A percentile compares a stretch with the other conserved stretches of the same genome.
Evolutionary conservation across 2,113 vertebrate genomes (phyloP).

Genomic region (Microcebus ravelobensis): DNA sequence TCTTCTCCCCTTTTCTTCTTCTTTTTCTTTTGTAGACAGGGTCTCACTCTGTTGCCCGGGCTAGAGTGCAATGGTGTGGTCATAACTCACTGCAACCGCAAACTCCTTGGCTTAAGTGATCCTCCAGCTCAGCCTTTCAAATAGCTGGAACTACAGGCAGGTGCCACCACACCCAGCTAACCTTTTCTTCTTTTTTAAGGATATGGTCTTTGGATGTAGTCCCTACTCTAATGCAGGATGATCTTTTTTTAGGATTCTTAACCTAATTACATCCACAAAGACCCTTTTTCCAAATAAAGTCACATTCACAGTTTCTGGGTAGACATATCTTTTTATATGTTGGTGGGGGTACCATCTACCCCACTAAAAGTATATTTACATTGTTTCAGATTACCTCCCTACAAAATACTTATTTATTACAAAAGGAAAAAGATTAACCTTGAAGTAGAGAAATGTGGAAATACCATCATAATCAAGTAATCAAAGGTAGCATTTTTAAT

Average conservation of each 20-base stretch:
- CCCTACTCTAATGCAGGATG: conserved; percentile 48
- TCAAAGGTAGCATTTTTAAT: background rate
- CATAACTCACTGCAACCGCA: no score
- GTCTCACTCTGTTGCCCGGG: no score
- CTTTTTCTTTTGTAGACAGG: no score
- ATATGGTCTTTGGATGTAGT: conserved; percentile 35
- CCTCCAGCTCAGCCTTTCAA: no score
- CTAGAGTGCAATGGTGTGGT: no score
- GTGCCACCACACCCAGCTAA: no score
- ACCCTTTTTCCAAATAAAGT: conserved; percentile 35
- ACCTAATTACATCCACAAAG: conserved; percentile 48
- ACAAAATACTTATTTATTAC: background rate
- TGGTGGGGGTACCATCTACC: background rate
- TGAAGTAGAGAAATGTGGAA: background rate
- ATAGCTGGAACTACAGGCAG: no score
- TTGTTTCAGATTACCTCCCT: background rate
- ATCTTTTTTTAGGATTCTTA: conserved; percentile 58
- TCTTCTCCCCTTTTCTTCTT: background rate
- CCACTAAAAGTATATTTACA: background rate
- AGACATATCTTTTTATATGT: background rate
- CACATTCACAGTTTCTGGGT: conserved; percentile 1
- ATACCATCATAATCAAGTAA: background rate
- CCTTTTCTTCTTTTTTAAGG: conserved; percentile 32
- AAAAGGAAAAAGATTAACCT: background rate
- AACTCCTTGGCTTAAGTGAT: no score